phyloP scores from a whole-genome alignment of 2,888 invertebrate genomes.

The Tiliacea aurago region DNA sequence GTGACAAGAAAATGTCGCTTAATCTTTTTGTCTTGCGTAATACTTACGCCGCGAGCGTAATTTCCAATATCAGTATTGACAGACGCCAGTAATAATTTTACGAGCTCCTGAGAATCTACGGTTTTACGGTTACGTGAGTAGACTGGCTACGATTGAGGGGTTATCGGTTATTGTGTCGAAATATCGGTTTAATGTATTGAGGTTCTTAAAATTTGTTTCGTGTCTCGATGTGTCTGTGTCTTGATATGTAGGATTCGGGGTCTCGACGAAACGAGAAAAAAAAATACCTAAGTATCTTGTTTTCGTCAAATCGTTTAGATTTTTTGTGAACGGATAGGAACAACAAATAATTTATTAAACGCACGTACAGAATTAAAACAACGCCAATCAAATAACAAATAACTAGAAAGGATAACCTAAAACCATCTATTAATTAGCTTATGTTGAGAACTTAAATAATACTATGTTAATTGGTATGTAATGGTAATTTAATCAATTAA shows the following conservation, averaged over 20 bases:
- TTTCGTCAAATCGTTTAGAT: neutral
- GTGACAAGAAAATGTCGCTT: constrained; percentile 29
- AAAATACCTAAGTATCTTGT: too few species aligned
- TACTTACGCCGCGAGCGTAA: constrained; percentile 44
- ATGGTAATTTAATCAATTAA: too few species aligned
- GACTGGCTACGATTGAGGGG: constrained; percentile 58
- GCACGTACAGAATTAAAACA: neutral
- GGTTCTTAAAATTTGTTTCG: constrained; percentile 21
- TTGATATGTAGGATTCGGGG: too few species aligned
- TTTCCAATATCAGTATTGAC: constrained; percentile 62
- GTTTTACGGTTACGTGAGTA: constrained; percentile 67
- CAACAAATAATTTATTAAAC: neutral
- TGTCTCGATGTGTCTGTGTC: neutral
- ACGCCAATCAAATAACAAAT: too few species aligned
- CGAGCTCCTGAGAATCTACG: constrained; percentile 63
- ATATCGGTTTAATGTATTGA: constrained; percentile 43
- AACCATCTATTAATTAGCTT: neutral
- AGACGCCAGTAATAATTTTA: constrained; percentile 68
- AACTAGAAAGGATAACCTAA: neutral
- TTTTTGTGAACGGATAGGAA: neutral
- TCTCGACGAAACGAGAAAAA: neutral
- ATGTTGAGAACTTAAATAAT: neutral
- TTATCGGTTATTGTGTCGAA: constrained; percentile 48
- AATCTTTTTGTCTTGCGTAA: constrained; percentile 61
- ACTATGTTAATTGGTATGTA: neutral